Percentiles rank a stretch among this genome's conserved stretches.
phyloP scores from a whole-genome alignment of 2,113 vertebrate species.

The Cyphomyrus discorhynchus region DNA sequence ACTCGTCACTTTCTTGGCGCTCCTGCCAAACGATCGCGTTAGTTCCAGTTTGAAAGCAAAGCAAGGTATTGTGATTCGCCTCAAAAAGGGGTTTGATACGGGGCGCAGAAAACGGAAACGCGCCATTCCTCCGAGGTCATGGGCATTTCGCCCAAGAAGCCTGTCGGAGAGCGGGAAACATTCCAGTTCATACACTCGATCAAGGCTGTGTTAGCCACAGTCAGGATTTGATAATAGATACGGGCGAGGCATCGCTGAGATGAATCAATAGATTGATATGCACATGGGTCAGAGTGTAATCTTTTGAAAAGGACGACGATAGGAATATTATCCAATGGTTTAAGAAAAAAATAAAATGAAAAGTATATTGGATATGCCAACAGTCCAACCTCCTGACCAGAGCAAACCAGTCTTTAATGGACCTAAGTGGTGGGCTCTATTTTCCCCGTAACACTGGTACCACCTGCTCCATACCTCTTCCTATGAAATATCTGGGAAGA shows the following conservation, averaged over 20 bases:
- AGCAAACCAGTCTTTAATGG: slow-evolving; percentile 54
- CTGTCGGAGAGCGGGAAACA: slow-evolving; percentile 48
- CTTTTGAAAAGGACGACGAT: slow-evolving; percentile 61
- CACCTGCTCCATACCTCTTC: slow-evolving; percentile 56
- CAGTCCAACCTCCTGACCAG: slow-evolving; percentile 58
- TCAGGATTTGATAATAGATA: slow-evolving; percentile 34
- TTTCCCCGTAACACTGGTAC: slow-evolving; percentile 49
- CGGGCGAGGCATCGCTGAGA: slow-evolving; percentile 43
- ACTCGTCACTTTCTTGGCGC: not conserved
- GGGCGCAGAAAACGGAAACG: slow-evolving; percentile 52
- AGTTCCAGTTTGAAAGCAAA: slow-evolving; percentile 26
- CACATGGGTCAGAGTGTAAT: slow-evolving; percentile 65
- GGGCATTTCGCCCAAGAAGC: slow-evolving; percentile 60
- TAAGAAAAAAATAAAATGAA: slow-evolving; percentile 42
- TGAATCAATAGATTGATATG: slow-evolving; percentile 54
- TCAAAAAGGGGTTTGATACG: slow-evolving; percentile 48
- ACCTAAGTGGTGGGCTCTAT: slow-evolving; percentile 46
- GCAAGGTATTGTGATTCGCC: slow-evolving; percentile 53
- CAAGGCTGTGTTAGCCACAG: slow-evolving; percentile 34
- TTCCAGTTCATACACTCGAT: slow-evolving; percentile 49
- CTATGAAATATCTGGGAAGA: slow-evolving; percentile 53
- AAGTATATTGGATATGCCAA: slow-evolving; percentile 52
- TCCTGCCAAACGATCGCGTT: not conserved
- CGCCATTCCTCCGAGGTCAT: slow-evolving; percentile 56
- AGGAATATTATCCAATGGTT: slow-evolving; percentile 55